Conservation (phyloP, 2,888 invertebrate genomes). For the Drosophila mayaguana region DNA sequence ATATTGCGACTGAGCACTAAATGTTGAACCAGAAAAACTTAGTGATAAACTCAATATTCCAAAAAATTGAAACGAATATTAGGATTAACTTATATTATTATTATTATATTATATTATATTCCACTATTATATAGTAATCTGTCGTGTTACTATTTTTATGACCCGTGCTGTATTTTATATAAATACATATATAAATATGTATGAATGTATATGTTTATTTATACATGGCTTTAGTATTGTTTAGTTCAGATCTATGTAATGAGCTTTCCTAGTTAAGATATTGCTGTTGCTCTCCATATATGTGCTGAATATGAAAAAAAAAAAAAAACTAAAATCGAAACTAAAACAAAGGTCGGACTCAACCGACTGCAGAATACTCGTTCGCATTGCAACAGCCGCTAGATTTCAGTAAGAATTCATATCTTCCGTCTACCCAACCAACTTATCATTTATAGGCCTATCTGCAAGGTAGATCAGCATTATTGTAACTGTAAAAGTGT, state of each 20-base stretch:
- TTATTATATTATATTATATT: too few species aligned
- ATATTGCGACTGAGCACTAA: too few species aligned
- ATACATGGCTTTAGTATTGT: neutral
- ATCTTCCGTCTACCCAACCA: neutral
- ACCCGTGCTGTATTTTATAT: too few species aligned
- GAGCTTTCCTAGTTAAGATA: constrained; percentile 25
- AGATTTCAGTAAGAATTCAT: neutral
- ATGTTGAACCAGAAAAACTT: too few species aligned
- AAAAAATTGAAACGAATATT: too few species aligned
- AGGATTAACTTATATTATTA: too few species aligned
- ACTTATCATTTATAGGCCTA: too few species aligned
- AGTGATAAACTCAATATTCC: too few species aligned
- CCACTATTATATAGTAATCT: too few species aligned
- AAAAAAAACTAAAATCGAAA: neutral
- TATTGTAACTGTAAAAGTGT: too few species aligned
- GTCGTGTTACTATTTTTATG: too few species aligned
- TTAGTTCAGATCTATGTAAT: constrained; percentile 2
- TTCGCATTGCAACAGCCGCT: neutral
- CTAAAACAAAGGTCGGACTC: neutral
- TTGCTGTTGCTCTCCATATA: constrained; percentile 16
- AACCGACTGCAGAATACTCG: neutral
- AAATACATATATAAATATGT: neutral
- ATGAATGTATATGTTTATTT: neutral
- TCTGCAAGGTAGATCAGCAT: too few species aligned
- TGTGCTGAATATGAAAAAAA: constrained; percentile 7